Evolutionary conservation across 2,113 vertebrate species (phyloP).

Genomic region (Chrysemys picta): DNA sequence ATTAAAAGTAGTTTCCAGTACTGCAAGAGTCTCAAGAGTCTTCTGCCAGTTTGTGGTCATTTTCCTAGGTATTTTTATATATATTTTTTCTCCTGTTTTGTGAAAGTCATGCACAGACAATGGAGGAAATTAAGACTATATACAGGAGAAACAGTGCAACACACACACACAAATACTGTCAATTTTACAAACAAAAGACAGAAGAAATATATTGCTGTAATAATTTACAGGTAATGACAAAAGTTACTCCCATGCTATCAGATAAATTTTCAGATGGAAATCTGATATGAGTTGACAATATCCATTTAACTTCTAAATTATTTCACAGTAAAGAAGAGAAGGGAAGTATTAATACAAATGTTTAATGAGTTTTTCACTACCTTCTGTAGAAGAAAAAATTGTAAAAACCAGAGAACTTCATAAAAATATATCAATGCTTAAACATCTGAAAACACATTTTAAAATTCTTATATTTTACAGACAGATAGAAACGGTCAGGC

Average conservation of each 20-base stretch:
- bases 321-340: background rate
- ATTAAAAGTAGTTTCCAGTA: background rate
- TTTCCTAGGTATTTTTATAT: background rate
- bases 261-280: background rate
- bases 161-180: background rate
- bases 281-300: background rate
- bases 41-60: background rate
- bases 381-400: constrained; percentile 10
- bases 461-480: constrained; percentile 45
- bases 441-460: background rate
- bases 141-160: background rate
- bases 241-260: accelerated
- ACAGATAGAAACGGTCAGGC: background rate
- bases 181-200: background rate
- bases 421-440: background rate
- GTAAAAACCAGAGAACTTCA: background rate
- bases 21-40: accelerated
- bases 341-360: background rate
- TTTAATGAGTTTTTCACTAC: constrained; percentile 54
- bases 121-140: background rate
- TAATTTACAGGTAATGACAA: background rate
- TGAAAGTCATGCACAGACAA: background rate
- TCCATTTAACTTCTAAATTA: background rate
- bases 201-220: background rate
- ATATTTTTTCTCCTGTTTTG: background rate